phyloP scores from a whole-genome alignment of 2,888 invertebrate species.

The Cataglyphis albicans region DNA sequence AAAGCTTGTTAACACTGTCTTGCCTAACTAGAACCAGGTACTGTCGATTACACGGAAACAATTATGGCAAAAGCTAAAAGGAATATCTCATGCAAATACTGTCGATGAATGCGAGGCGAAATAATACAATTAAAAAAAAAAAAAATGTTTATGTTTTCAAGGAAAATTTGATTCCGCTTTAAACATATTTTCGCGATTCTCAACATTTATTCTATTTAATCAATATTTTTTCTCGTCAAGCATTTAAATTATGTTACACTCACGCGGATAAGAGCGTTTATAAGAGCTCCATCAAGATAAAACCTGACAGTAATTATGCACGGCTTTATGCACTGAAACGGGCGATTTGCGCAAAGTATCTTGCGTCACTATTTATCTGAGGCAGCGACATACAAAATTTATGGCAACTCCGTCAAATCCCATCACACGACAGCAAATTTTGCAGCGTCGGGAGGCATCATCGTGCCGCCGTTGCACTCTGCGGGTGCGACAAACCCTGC shows the following conservation, averaged over 20 bases:
- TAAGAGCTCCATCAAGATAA: not conserved
- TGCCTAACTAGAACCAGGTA: constrained; percentile 43
- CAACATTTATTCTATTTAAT: not conserved
- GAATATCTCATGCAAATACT: constrained; percentile 24
- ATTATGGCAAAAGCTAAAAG: constrained; percentile 16
- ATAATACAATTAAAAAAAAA: not conserved
- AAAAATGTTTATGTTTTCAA: not conserved
- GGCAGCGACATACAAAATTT: constrained; percentile 64
- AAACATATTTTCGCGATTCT: not conserved
- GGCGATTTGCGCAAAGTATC: constrained; percentile 7
- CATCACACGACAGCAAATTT: constrained; percentile 71
- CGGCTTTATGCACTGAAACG: constrained; percentile 32
- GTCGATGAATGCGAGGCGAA: not conserved
- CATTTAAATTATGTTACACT: not conserved
- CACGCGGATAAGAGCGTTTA: not conserved
- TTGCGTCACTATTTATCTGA: constrained; percentile 40
- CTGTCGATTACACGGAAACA: constrained; percentile 43
- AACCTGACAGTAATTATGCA: constrained; percentile 22
- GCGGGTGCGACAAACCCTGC: constrained; percentile 47
- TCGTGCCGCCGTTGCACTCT: constrained; percentile 19
- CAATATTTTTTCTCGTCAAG: not conserved
- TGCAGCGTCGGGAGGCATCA: constrained; percentile 42
- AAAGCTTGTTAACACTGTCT: constrained; percentile 74
- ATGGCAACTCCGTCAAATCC: constrained; percentile 71
- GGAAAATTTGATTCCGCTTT: not conserved